These are phyloP conservation scores for Eulemur rufifrons DNA, from an alignment of 2,113 vertebrate species.

Conservation along the genomic window DNA sequence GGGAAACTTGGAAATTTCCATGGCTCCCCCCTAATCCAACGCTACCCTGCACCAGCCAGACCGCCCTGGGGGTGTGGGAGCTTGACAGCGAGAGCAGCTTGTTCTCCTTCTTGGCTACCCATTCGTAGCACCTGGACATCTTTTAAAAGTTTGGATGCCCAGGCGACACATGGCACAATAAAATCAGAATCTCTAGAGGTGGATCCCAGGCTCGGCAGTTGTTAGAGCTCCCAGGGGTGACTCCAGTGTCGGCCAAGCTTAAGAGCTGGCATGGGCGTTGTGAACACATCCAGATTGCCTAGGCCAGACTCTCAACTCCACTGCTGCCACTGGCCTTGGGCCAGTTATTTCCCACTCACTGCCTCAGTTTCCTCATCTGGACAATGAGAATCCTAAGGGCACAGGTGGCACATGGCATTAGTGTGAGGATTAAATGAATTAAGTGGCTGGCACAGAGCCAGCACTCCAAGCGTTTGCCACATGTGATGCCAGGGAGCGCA, in stretches of 20 bases:
- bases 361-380: not conserved
- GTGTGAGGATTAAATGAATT: not conserved
- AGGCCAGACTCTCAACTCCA: not conserved
- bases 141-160: not conserved
- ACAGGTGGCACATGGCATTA: accelerated
- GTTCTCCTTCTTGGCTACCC: not conserved
- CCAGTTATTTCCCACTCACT: not conserved
- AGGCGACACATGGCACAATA: not conserved
- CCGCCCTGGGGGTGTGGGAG: not conserved
- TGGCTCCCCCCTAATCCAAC: not conserved
- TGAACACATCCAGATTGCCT: not conserved
- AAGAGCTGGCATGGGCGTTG: not conserved
- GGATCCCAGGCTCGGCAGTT: not conserved
- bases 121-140: not conserved
- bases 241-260: not conserved
- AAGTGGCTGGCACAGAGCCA: not conserved
- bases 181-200: not conserved
- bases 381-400: not conserved
- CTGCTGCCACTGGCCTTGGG: not conserved
- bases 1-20: constrained; percentile 42
- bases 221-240: not conserved
- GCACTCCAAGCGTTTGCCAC: not conserved
- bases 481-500: not conserved
- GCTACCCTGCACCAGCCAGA: not conserved
- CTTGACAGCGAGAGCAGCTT: not conserved